Evolutionary conservation across 2,113 vertebrate genomes (phyloP), one percentile per base, ranked within the genome.

Genomic region (Tympanuchus pallidicinctus): DNA sequence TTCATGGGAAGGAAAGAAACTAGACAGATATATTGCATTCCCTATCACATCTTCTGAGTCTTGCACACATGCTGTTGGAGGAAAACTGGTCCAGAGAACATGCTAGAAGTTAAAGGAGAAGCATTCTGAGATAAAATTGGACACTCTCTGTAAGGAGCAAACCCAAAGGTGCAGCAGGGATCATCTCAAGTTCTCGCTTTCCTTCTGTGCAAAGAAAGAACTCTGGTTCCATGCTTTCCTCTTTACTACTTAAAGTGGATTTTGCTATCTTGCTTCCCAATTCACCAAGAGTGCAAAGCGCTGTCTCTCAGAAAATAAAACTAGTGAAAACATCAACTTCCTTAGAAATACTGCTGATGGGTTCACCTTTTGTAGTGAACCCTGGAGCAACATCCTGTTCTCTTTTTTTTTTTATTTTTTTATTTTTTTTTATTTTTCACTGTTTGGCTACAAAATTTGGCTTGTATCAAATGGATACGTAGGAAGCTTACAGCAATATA

Each of bases 101-200:
- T 73, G 45, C 59, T 77, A 92, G 77, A 96, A 94, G 84, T 87
- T 91, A 91, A 79, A 80, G 63, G 74, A 94, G 84, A 91, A 94
- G 21, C 32, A 71, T 87, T 64, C 84, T 64, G 18, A 30, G 75
- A 66, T 42, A 66, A 30, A 71, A 71, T 25, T 66, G 71, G 1
- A 45, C 3, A 5, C 19, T 36, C n/a, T 28, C 6, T n/a, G 48
- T 69, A 30, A 17, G 11, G 12, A 36, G 66, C 61, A 4, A 18
- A 79, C n/a, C 52, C 28, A 4, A 21, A 82, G 36, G 50, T 66
- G 27, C 16, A 34, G 28, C 21, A 54, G 30, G 13, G 24, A 48
- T 54, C 40, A 73, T 4, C 11, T 67, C 40, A 61, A 70, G 2
- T 78, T 57, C 16, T 15, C 52, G 24, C 36, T 79, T 7, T 61